phyloP scores from a whole-genome alignment of 2,113 vertebrate genomes.

The Melanerpes formicivorus region DNA sequence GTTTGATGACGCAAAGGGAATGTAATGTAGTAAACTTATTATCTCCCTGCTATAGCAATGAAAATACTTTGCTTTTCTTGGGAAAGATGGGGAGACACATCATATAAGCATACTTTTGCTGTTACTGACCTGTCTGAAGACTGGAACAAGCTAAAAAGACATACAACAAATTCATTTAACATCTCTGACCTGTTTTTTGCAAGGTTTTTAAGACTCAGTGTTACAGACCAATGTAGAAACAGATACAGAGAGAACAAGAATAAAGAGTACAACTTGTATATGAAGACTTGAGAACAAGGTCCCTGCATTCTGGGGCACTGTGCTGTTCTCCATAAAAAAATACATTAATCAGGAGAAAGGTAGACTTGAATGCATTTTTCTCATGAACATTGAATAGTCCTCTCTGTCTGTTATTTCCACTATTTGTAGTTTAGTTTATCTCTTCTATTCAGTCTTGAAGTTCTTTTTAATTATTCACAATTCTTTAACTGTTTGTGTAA shows the following conservation, averaged over 20 bases:
- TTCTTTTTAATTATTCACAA: neutral
- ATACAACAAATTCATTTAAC: neutral
- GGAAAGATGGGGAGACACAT: neutral
- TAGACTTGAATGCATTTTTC: neutral
- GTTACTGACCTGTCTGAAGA: neutral
- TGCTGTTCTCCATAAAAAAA: neutral
- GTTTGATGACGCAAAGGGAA: neutral
- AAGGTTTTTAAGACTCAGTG: neutral
- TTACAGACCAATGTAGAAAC: neutral
- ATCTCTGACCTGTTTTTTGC: neutral
- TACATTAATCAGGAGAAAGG: neutral
- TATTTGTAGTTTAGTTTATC: neutral
- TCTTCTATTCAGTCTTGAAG: neutral
- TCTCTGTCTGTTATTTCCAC: neutral
- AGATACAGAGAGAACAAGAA: neutral
- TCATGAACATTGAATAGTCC: neutral
- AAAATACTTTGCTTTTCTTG: neutral
- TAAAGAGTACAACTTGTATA: neutral
- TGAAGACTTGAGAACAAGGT: neutral
- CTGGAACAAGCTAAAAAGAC: neutral
- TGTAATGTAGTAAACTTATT: neutral
- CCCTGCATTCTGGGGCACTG: neutral
- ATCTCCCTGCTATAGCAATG: neutral
- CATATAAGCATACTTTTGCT: neutral
- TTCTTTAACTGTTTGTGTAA: neutral